These are phyloP conservation scores for Tragelaphus buxtoni DNA, from an alignment of 2,113 vertebrate genomes.

Conservation along the genomic window DNA sequence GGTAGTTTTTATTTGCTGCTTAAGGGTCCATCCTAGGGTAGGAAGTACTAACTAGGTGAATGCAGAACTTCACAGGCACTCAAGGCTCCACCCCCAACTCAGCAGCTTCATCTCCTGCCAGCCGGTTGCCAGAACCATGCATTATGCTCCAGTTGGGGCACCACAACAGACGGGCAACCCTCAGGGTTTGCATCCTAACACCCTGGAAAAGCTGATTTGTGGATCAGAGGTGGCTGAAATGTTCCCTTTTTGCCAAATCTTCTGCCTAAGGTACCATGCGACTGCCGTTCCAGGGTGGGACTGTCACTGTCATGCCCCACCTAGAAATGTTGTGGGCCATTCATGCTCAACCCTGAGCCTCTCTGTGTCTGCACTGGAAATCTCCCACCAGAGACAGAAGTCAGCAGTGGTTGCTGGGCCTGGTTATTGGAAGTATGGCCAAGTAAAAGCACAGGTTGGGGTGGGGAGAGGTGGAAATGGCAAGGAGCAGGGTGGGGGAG, in stretches of 20 bases:
- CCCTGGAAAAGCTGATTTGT: background rate
- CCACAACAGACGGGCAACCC: background rate
- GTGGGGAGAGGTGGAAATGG: background rate
- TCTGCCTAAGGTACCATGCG: background rate
- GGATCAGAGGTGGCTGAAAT: background rate
- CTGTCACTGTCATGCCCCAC: background rate
- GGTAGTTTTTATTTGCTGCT: background rate
- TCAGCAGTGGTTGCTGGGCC: background rate
- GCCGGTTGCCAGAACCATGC: background rate
- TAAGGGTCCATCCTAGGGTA: background rate
- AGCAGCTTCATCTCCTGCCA: background rate
- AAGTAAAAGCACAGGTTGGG: background rate
- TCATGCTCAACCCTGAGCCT: background rate
- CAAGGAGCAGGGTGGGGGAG: rapidly evolving
- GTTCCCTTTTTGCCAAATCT: background rate
- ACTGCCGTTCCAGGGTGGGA: too few species aligned
- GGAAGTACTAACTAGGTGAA: background rate
- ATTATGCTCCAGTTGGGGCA: too few species aligned
- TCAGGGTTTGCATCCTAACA: background rate
- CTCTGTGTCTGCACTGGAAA: background rate
- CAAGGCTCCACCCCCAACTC: rapidly evolving
- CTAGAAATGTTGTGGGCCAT: background rate
- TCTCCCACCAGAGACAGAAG: background rate
- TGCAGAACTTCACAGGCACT: background rate
- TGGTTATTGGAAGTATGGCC: background rate